Evolutionary conservation across 2,797 vertebrate species (phyloP).

Genomic region (Distichodus sexfasciatus): DNA sequence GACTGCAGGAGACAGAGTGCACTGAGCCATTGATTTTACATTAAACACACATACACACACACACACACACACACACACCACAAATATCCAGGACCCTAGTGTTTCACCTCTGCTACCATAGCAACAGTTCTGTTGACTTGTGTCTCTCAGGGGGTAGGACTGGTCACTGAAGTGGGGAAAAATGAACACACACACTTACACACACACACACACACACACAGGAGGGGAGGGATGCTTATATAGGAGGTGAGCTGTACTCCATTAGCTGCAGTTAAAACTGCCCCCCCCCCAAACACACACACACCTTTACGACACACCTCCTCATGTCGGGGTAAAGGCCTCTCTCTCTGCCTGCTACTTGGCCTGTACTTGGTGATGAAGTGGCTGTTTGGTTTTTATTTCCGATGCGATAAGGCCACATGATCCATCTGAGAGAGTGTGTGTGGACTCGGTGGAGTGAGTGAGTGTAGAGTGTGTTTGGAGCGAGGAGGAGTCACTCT

Average conservation of each 20-base stretch:
- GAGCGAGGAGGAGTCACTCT: not conserved
- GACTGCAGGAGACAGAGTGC: too few species aligned
- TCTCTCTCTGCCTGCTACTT: not conserved
- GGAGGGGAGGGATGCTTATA: not conserved
- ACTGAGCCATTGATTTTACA: too few species aligned
- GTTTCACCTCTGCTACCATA: constrained; percentile 56
- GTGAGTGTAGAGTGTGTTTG: constrained; percentile 9
- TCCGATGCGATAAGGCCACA: constrained; percentile 41
- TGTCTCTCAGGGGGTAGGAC: constrained; percentile 32
- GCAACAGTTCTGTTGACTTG: constrained; percentile 57
- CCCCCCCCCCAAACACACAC: too few species aligned
- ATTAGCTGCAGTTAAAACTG: not conserved
- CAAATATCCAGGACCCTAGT: constrained; percentile 21
- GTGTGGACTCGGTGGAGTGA: not conserved
- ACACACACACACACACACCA: constrained; percentile 21
- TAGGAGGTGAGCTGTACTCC: too few species aligned
- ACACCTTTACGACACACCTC: too few species aligned
- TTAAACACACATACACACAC: constrained; percentile 19
- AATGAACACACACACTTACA: constrained; percentile 9
- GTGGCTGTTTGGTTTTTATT: constrained; percentile 53
- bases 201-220: not conserved
- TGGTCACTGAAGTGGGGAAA: constrained; percentile 37
- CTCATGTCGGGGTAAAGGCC: too few species aligned
- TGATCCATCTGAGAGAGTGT: constrained; percentile 51
- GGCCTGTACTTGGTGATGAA: constrained; percentile 37